Conservation (phyloP, 2,888 invertebrate genomes). For the Athalia rosae region DNA sequence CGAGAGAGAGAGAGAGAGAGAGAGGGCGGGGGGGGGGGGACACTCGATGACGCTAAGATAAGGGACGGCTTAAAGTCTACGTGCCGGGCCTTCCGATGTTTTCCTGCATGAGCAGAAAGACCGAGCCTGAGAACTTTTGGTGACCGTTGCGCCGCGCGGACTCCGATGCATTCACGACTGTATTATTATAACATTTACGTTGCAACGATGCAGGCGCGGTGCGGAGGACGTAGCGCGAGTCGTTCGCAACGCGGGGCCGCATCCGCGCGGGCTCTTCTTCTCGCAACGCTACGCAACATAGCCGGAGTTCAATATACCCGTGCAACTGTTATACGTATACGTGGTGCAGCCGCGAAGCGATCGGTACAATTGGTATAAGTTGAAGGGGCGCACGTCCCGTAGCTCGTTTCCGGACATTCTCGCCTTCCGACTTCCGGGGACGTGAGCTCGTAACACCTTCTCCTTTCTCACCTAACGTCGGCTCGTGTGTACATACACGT, state of each 20-base stretch:
- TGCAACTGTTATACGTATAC: too few relatives aligned
- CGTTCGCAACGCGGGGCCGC: conserved; percentile 10
- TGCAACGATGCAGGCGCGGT: not conserved
- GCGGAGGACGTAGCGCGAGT: conserved; percentile 43
- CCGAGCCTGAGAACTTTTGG: conserved; percentile 71
- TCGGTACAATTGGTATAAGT: too few relatives aligned
- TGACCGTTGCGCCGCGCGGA: conserved; percentile 54
- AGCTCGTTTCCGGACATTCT: conserved; percentile 69
- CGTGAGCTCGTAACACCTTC: conserved; percentile 63
- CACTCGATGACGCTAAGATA: conserved; percentile 72
- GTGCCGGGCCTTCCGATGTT: conserved; percentile 71
- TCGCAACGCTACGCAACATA: conserved; percentile 18
- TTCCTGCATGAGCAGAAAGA: conserved; percentile 53
- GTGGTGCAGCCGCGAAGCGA: too few relatives aligned
- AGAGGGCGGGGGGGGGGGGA: too few relatives aligned
- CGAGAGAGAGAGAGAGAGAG: conserved; percentile 52
- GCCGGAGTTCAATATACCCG: conserved; percentile 1
- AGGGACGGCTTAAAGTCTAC: conserved; percentile 72
- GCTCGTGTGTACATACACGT: not conserved
- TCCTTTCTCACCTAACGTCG: conserved; percentile 54
- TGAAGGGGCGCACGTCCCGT: conserved; percentile 61
- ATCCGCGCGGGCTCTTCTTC: conserved; percentile 49
- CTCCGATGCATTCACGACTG: not conserved
- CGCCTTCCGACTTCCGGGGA: conserved; percentile 70
- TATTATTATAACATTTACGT: too few relatives aligned